phyloP scores from a whole-genome alignment of 2,113 vertebrate species.

The Pluvianellus socialis region DNA sequence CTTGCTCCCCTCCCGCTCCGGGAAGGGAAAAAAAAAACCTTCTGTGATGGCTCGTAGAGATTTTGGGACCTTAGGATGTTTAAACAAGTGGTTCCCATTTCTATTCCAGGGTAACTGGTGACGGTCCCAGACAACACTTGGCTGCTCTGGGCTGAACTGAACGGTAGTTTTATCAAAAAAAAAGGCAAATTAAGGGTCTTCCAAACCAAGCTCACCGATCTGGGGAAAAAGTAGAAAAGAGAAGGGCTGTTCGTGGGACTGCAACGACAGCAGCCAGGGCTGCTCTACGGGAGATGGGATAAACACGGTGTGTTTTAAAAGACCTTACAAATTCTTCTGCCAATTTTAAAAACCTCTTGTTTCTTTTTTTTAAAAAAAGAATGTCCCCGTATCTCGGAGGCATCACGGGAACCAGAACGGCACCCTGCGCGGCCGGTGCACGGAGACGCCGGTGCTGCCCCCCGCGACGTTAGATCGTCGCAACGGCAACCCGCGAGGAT shows the following conservation, averaged over 20 bases:
- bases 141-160: neutral
- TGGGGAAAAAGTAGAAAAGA: neutral
- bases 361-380: neutral
- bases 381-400: neutral
- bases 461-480: neutral
- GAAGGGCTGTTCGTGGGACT: neutral
- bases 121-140: neutral
- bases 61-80: conserved; percentile 44
- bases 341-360: neutral
- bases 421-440: neutral
- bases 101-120: neutral
- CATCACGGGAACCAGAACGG: neutral
- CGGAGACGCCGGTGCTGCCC: neutral
- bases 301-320: neutral
- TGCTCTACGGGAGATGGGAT: neutral
- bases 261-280: neutral
- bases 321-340: neutral
- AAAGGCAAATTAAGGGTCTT: neutral
- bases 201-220: neutral
- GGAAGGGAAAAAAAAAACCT: neutral
- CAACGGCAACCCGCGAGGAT: neutral
- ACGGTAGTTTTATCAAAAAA: neutral
- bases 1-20: neutral
- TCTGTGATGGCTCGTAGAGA: conserved; percentile 12
- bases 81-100: conserved; percentile 61